These are phyloP conservation scores for Aeoliscus strigatus DNA, from an alignment of 2,797 vertebrate species.

Conservation along the genomic window DNA sequence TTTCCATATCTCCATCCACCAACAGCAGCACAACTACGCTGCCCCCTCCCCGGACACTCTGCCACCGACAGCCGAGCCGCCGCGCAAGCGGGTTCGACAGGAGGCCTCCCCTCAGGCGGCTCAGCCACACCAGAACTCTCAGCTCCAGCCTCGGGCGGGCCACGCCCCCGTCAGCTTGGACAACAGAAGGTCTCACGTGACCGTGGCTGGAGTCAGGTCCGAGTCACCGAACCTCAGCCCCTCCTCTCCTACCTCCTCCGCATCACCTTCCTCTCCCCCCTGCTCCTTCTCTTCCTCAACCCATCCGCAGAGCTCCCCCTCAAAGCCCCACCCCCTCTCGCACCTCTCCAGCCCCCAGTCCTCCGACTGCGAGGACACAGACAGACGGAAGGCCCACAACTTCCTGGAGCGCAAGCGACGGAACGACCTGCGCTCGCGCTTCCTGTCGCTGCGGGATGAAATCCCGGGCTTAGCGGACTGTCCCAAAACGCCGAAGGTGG, in stretches of 20 bases:
- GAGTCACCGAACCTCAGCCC: slow-evolving; percentile 52
- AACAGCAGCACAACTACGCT: slow-evolving; percentile 91
- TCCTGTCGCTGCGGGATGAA: slow-evolving; percentile 85
- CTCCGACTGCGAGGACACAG: slow-evolving; percentile 87
- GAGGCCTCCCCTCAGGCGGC: slow-evolving; percentile 33
- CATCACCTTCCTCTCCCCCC: slow-evolving; percentile 50
- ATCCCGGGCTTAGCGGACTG: slow-evolving; percentile 84
- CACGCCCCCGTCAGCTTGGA: slow-evolving; percentile 63
- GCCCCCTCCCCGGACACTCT: slow-evolving; percentile 78
- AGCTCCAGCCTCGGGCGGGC: slow-evolving; percentile 45
- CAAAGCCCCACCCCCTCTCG: slow-evolving; percentile 44
- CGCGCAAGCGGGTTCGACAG: slow-evolving; percentile 68
- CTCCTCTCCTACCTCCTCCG: slow-evolving; percentile 57
- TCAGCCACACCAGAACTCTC: slow-evolving; percentile 44
- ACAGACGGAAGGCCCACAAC: slow-evolving; percentile 91
- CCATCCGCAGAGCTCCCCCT: slow-evolving; percentile 40
- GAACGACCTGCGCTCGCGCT: slow-evolving; percentile 87
- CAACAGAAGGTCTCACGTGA: slow-evolving; percentile 47
- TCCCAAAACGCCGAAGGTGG: slow-evolving; percentile 89
- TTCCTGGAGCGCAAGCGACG: slow-evolving; percentile 87
- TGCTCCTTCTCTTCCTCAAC: slow-evolving; percentile 30
- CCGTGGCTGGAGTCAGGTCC: slow-evolving; percentile 29
- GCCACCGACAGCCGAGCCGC: slow-evolving; percentile 41
- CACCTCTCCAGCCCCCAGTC: slow-evolving; percentile 72
- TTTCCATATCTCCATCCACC: slow-evolving; percentile 91